Base-by-base conservation (phyloP, 2,113 vertebrate species). In the Nycticorax nycticorax region DNA sequence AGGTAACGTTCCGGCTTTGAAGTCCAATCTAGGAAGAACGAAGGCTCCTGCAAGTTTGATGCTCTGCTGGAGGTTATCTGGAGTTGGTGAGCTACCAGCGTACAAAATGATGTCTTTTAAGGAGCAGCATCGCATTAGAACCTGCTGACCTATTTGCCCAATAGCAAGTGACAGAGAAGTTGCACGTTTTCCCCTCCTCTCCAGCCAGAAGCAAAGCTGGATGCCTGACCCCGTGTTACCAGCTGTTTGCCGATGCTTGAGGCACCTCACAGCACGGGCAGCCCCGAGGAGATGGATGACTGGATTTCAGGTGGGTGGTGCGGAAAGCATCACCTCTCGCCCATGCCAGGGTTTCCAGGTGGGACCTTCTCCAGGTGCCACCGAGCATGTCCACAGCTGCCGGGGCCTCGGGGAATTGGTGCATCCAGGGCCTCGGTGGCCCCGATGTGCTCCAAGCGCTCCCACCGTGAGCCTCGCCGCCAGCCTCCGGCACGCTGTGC, bases 11-110 rank as follows among this genome's bases (percentile, higher is more conserved):
- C 10, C 17, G 55, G 48, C 73, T 97, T 96, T 96, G 91, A 96
- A 95, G 76, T 89, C 76, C 39, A 20, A 6, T 52, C 68, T 76
- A 48, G 73, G 86, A 75, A 85, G 35, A 72, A 77, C 39, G 83
- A 95, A 95, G 56, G 35, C 64, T 95, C 52, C 52, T 87, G 60
- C 24, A 93, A 96, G 52, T 90, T 76, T 81, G 73, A 75, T 95
- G 83, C 48, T 96, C 63, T 96, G 2, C 39, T 80, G 76, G 35
- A 87, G 93, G 75, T 92, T 96, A 41, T 90, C 57, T 93, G 63
- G 68, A 78, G 20, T 21, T 94, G 90, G 47, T 0, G 12, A 96
- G 83, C 75, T 90, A 43, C 80, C 71, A 75, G 60, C 64, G 56
- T 55, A 82, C 87, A 92, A 93, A 90, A 94, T 20, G 1, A 32